Evolutionary conservation across 1,140 invertebrate genomes (phyloP).

Genomic region (Ruditapes philippinarum): DNA sequence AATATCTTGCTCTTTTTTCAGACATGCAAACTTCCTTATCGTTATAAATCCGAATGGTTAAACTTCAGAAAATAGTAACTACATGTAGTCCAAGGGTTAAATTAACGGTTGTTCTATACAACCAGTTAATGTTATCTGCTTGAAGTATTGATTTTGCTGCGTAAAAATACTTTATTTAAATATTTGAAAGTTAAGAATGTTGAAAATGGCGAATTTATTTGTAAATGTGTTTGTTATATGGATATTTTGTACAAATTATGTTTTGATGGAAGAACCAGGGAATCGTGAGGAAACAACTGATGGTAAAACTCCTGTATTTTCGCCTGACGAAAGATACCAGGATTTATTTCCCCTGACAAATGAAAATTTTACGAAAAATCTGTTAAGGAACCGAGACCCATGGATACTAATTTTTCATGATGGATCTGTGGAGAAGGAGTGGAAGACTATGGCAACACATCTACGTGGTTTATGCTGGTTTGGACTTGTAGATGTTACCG

Average conservation of each 20-base stretch:
- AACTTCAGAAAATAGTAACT: too few relatives aligned
- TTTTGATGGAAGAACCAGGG: not conserved
- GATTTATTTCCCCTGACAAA: constrained; percentile 78
- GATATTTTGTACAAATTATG: not conserved
- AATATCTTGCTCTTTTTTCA: too few relatives aligned
- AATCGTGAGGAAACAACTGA: not conserved
- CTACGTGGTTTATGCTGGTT: constrained; percentile 78
- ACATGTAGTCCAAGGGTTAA: too few relatives aligned
- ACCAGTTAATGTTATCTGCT: too few relatives aligned
- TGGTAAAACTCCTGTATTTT: constrained; percentile 14
- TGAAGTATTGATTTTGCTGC: too few relatives aligned
- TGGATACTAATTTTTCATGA: constrained; percentile 81
- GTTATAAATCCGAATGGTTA: too few relatives aligned
- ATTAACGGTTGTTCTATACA: too few relatives aligned
- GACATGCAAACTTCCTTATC: too few relatives aligned
- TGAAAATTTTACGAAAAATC: constrained; percentile 75
- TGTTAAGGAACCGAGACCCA: constrained; percentile 75
- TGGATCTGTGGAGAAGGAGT: constrained; percentile 71
- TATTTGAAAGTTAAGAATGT: not conserved
- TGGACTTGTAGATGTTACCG: constrained; percentile 75
- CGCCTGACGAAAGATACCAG: constrained; percentile 67
- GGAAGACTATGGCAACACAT: constrained; percentile 78
- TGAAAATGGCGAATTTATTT: not conserved
- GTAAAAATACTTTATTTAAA: too few relatives aligned
- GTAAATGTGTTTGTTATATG: not conserved